Evolutionary conservation across 2,888 invertebrate species (phyloP).

Genomic region (Ellobium chinense): DNA sequence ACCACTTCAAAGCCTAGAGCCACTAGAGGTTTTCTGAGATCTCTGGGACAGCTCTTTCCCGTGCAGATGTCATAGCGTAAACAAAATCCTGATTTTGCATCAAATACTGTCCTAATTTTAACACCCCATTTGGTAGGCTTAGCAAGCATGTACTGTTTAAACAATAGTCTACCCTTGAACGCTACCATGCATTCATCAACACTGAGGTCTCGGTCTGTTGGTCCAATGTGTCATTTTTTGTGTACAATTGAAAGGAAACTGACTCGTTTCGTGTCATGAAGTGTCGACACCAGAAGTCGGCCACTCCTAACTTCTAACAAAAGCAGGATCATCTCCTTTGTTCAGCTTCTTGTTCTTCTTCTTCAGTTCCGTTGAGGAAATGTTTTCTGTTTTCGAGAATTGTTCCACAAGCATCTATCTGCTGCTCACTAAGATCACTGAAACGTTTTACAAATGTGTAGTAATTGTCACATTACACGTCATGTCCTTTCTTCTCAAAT

Average conservation of each 20-base stretch:
- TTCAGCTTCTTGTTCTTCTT: not conserved
- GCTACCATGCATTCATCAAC: too few relatives aligned
- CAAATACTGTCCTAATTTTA: too few relatives aligned
- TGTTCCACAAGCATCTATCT: not conserved
- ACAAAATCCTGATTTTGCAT: too few relatives aligned
- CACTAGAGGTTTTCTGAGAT: too few relatives aligned
- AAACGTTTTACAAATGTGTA: not conserved
- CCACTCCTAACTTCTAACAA: not conserved
- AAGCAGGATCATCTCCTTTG: not conserved
- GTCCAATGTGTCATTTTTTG: not conserved
- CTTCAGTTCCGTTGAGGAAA: not conserved
- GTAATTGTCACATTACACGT: not conserved
- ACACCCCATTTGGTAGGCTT: too few relatives aligned
- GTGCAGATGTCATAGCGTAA: too few relatives aligned
- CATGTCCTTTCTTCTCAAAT: not conserved
- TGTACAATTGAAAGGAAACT: not conserved
- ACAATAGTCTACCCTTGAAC: too few relatives aligned
- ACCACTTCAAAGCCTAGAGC: too few relatives aligned
- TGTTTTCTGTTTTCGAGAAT: not conserved
- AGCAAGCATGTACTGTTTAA: too few relatives aligned
- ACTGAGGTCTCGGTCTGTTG: too few relatives aligned
- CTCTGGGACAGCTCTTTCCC: too few relatives aligned
- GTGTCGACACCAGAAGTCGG: slow-evolving; percentile 1
- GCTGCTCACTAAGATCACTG: not conserved
- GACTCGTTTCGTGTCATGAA: slow-evolving; percentile 28